Evolutionary conservation across 2,797 vertebrate genomes (phyloP), one percentile per base, ranked within the genome.

Genomic region (Cacajao melanocephalus): DNA sequence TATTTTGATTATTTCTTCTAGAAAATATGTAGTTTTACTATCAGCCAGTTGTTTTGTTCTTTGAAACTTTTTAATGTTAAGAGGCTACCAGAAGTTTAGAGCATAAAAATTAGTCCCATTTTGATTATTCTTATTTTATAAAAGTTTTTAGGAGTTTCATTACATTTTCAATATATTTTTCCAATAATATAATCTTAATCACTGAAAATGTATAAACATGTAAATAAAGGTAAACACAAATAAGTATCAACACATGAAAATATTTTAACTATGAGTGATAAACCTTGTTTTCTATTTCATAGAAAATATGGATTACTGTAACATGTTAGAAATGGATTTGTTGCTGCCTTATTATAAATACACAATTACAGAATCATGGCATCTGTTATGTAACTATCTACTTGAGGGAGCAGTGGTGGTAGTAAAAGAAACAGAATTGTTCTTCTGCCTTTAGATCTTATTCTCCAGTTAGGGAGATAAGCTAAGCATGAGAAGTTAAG

Each of bases 1-100:
- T 30, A 81, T 91, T 96, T 91, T 87, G 28, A 92, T 28, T 39
- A 58, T 96, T 92, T 94, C 86, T 94, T 44, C 55, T 50, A 79
- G 17, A 75, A 93, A 87, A 55, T 70, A 48, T 14, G 3, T 61
- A 76, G 26, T 93, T 96, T 89, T 93, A 85, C 26, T 64, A 12
- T 83, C 76, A 67, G 36, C 39, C 26, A 76, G 36, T 96, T 44
- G 19, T 14, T 48, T 61, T 41, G 0, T 46, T 72, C 39, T 93
- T 92, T 81, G 30, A 93, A 79, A 93, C 8, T 91, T 82, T 36
- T 80, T 80, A 82, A 30, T 82, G 3, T 90, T 90, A 90, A 15
- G 41, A 90, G 52, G 33, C 39, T 76, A 46, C 52, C 72, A 81
- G 67, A 92, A 67, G n/a, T 96, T 94, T 46, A 87, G 15, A 86